Base-by-base conservation (phyloP, 1,140 invertebrate species). In the Trichonephila inaurata region DNA sequence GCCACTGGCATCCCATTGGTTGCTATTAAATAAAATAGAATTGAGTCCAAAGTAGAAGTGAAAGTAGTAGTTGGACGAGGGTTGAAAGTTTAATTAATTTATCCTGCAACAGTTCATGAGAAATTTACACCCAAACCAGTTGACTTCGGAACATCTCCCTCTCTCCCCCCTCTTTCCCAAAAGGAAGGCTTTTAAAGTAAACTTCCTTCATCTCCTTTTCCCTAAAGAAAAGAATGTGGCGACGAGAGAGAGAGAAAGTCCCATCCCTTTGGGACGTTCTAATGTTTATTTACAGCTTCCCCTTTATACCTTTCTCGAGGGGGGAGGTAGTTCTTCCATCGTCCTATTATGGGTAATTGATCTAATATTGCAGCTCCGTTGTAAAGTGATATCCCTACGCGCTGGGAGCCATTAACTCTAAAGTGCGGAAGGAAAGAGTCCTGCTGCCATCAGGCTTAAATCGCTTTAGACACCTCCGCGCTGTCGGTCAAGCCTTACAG, bases 321-420 rank as follows among this genome's bases (percentile, higher is more conserved):
- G 18, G 89, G 58, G 61, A 64, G 28, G 24, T 51, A 51, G 16
- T 82, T 89, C 89, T 91, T 82, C 72, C 89, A 61, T 61, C 89
- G 33, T 89, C 77, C 89, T 82, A 91, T 91, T 91, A 91, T 44
- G 89, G 33, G 89, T 91, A 91, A 91, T 91, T 91, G 89, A 91
- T 91, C 89, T 60, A 91, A 91, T 91, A 82, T 88, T 40, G 62
- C 58, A 64, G 77, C 60, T 61, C 77, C 77, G 58, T 61, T 91
- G 89, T 82, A 91, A 91, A 91, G 89, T 91, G 89, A 81, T 81
- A 66, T 28, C 69, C n/a, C 72, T 77, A 77, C 72, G 72, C 72
- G 16, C 72, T 77, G 72, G 72, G 72, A 77, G 72, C 58, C 58
- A 51, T 44, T 28, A 33, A 61, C 58, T 82, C 44, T n/a, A 33